Conservation (phyloP, 2,113 vertebrate species). For the Cyanoramphus novaezelandiae region DNA sequence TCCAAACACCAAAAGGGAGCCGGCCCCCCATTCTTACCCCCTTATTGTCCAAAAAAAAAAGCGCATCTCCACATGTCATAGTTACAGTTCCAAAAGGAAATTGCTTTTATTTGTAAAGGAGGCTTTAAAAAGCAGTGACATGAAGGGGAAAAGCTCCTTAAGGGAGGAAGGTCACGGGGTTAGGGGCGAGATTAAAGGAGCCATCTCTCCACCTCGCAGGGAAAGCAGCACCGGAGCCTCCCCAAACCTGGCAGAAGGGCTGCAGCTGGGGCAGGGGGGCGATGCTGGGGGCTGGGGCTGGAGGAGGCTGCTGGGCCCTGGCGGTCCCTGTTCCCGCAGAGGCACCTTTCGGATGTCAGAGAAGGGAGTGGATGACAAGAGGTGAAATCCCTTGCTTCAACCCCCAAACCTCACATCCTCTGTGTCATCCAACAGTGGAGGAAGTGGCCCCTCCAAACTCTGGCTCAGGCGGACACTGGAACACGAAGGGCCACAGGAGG, state of each 20-base stretch:
- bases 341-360: neutral
- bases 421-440: neutral
- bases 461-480: fast-evolving
- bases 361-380: neutral
- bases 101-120: conserved; percentile 70
- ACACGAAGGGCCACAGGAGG: neutral
- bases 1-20: conserved; percentile 22
- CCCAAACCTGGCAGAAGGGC: neutral
- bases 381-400: neutral
- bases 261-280: neutral
- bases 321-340: neutral
- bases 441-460: fast-evolving
- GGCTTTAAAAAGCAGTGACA: conserved; percentile 68
- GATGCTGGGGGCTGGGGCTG: neutral
- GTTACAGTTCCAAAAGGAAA: conserved; percentile 71
- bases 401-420: neutral
- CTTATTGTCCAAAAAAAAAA: conserved; percentile 21
- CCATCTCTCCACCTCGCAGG: conserved; percentile 1
- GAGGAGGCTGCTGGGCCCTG: neutral
- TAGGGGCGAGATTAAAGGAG: conserved; percentile 66
- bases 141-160: conserved; percentile 71
- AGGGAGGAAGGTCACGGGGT: conserved; percentile 70
- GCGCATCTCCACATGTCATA: conserved; percentile 47
- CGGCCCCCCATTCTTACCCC: conserved; percentile 16
- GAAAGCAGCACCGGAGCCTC: neutral